Base-by-base conservation (phyloP, 2,888 invertebrate species). In the Drosophila kanekoi region DNA sequence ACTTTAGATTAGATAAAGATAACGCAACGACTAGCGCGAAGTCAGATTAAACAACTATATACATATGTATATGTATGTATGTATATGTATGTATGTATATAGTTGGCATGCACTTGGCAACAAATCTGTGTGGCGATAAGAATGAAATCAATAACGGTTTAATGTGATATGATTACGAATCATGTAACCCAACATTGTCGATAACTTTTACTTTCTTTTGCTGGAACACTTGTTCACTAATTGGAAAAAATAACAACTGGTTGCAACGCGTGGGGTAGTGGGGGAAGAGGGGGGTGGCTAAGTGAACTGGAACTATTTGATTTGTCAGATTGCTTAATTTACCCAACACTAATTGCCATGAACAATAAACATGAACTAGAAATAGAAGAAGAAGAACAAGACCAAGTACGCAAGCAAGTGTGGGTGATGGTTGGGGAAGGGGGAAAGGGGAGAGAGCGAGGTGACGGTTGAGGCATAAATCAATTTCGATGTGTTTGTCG, bases 1-100 rank as follows among this genome's bases (percentile, higher is more conserved):
- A 38, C 49, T 33, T 51, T 33, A 71, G 71, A 71, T 71, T 71
- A 71, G 71, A 71, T 71, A 71, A 54, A 64, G 59, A 35, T 54
- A 64, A 54, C 37, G 40, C 28, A 47, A 10, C 23, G 28, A 10
- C 43, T 48, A 18, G n/a, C 40, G 32, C 33, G 18, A 53, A 38
- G 52, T 53, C 43, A 43, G 56, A 57, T 70, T 59, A 41, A 37
- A 38, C 41, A 43, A 54, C 33, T 18, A 44, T 23, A 37, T 28
- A 10, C 20, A 13, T 44, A 40, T 32, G 14, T n/a, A 14, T 32
- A 3, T 6, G 10, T 14, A 13, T n/a, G 9, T n/a, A 8, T 41
- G 3, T 14, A 23, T 9, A 9, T 20, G 16, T 18, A 10, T 40
- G 13, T 9, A n/a, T 13, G n/a, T 20, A 11, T 35, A 6, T n/a